A percentile compares a stretch with the other conserved stretches of the same genome.
Evolutionary conservation across 2,888 invertebrate genomes (phyloP).

Genomic region (Meteorus colon): DNA sequence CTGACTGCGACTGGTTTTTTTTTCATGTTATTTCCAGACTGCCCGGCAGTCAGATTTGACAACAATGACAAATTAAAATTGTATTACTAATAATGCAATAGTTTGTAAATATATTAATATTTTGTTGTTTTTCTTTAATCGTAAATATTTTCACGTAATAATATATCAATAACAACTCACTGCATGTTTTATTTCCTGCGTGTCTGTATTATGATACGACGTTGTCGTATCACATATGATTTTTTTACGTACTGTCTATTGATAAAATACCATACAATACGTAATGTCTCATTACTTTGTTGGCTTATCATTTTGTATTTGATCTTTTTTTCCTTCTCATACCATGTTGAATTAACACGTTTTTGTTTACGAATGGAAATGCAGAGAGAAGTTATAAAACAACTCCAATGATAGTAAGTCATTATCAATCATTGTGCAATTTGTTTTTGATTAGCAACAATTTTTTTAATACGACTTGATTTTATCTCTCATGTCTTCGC

Average conservation of each 20-base stretch:
- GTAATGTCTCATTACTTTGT: conserved; percentile 77
- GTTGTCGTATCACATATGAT: conserved; percentile 51
- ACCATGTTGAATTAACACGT: conserved; percentile 49
- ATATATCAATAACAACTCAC: conserved; percentile 69
- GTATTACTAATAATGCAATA: conserved; percentile 66
- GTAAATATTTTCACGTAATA: conserved; percentile 69
- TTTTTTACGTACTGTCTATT: no score
- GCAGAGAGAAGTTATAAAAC: conserved; percentile 45
- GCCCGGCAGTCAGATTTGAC: conserved; percentile 69
- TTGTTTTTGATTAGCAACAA: conserved; percentile 36
- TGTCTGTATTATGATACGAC: conserved; percentile 58
- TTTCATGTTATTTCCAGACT: conserved; percentile 65
- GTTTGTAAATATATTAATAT: conserved; percentile 70
- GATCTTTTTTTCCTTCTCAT: conserved; percentile 48
- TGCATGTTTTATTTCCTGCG: conserved; percentile 42
- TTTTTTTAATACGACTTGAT: conserved; percentile 19
- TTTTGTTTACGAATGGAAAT: conserved; percentile 58
- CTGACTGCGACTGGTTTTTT: conserved; percentile 67
- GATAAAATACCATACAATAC: conserved; percentile 77
- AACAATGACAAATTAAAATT: conserved; percentile 69
- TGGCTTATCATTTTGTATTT: conserved; percentile 51
- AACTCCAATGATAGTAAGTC: conserved; percentile 21
- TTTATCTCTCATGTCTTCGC: conserved; percentile 31
- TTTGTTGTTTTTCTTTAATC: conserved; percentile 54
- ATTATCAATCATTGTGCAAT: conserved; percentile 34